Evolutionary conservation across 2,797 vertebrate genomes (phyloP), one percentile per base, ranked within the genome.

Genomic region (Hippopotamyrus pictus): DNA sequence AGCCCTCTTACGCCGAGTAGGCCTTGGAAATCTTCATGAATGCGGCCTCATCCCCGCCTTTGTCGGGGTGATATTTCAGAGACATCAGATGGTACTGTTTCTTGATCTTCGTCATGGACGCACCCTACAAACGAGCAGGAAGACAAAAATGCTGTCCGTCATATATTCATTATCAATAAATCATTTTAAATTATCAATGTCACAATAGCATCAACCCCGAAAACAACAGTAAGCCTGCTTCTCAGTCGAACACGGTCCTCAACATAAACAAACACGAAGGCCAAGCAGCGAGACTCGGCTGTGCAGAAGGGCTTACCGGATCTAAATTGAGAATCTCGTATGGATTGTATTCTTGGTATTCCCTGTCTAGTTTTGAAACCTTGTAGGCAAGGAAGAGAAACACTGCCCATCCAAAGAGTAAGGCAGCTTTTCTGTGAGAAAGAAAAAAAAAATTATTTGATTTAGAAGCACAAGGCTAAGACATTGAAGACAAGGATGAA

Each of bases 1-100:
- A 9, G 19, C 76, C 82, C 92, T 95, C 98, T 97, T 95, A 99
- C 99, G 99, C 98, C 91, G 97, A 97, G 90, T 99, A 97, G 86
- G 99, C 99, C 94, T 99, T 99, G 89, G 97, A 97, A 92, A 99
- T 99, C 93, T 97, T 98, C 98, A 99, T 99, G 93, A 99, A 99
- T 92, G 96, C 96, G 89, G 97, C 96, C 94, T 98, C 97, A 93
- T 99, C 98, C 9, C 99, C 99, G 91, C 98, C 97, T 97, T 98
- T 99, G 94, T 99, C 99, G 57, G 99, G 99, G 92, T 99, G 99
- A 92, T 93, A 97, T 93, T 98, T 99, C 48, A 99, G 95, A 0
- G 98, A 99, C 0, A 99, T 94, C n/a, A 97, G 95, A 90, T 95
- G 97, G 93, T 99, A 99, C 50, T 98, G 98, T 90, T 98, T 99